Evolutionary conservation across 2,113 vertebrate species (phyloP).

Genomic region (Limanda limanda): DNA sequence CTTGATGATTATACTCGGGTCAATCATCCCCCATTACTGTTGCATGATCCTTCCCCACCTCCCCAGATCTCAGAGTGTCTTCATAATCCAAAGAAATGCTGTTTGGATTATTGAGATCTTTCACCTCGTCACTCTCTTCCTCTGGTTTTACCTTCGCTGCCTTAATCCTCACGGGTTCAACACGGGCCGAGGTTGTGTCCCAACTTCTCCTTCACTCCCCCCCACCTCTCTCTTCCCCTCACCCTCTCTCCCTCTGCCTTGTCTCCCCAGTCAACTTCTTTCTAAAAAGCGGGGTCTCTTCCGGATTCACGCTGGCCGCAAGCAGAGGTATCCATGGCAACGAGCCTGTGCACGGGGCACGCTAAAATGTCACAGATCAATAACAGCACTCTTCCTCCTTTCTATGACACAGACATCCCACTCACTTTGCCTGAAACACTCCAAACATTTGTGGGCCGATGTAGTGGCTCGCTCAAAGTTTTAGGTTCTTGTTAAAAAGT

Average conservation of each 20-base stretch:
- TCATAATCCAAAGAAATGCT: conserved; percentile 58
- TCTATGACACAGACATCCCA: conserved; percentile 27
- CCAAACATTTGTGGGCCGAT: conserved; percentile 66
- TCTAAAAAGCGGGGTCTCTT: conserved; percentile 98
- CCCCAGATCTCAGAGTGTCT: conserved; percentile 29
- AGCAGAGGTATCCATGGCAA: conserved; percentile 92
- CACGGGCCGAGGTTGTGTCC: conserved; percentile 42
- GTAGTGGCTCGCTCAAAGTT: conserved; percentile 7
- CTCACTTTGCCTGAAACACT: conserved; percentile 59
- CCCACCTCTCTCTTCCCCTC: conserved; percentile 59
- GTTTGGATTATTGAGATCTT: conserved; percentile 64
- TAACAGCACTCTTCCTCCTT: conserved; percentile 21
- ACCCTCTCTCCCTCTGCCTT: conserved; percentile 90
- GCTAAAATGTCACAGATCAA: conserved; percentile 51
- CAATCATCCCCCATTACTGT: conserved; percentile 31
- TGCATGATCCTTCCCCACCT: conserved; percentile 37
- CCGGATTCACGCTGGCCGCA: conserved; percentile 95
- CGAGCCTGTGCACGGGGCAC: conserved; percentile 80
- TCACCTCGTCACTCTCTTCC: conserved; percentile 2
- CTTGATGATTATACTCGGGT: conserved; percentile 69
- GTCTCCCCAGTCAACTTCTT: conserved; percentile 92
- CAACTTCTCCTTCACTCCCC: conserved; percentile 16
- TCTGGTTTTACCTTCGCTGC: conserved; percentile 8
- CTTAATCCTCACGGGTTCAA: conserved; percentile 32
- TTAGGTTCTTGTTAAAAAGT: not conserved